Evolutionary conservation across 2,797 vertebrate genomes (phyloP).

Genomic region (Forpus xanthops): DNA sequence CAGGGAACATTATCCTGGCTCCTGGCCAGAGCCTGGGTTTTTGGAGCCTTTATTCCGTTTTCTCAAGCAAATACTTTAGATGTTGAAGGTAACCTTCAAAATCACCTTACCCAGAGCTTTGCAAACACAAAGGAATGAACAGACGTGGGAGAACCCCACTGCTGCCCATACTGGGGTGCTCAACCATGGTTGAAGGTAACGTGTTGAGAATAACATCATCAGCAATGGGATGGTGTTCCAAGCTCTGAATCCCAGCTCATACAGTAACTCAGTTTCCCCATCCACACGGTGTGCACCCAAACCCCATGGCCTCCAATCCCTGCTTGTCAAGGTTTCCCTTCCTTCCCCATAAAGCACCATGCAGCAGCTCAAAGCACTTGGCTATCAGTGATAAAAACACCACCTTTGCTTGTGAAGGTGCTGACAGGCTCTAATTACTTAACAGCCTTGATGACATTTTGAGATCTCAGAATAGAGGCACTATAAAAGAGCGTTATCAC

Average conservation of each 20-base stretch:
- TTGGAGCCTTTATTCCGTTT: slow-evolving; percentile 19
- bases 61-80: slow-evolving; percentile 18
- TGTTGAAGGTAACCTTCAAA: slow-evolving; percentile 51
- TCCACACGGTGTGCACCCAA: rapidly evolving
- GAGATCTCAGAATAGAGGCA: not conserved
- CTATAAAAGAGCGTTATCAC: not conserved
- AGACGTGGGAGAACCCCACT: not conserved
- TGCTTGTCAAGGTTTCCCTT: rapidly evolving
- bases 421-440: not conserved
- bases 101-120: not conserved
- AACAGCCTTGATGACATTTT: not conserved
- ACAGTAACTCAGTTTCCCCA: not conserved
- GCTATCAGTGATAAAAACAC: not conserved
- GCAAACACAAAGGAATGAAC: not conserved
- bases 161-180: not conserved
- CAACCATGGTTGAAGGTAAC: rapidly evolving
- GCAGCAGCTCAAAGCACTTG: not conserved
- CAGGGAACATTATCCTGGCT: not conserved
- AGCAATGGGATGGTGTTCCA: not conserved
- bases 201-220: not conserved
- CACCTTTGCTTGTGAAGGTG: not conserved
- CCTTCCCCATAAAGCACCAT: not conserved
- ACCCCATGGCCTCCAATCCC: not conserved
- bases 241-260: not conserved
- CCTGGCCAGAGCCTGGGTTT: not conserved